Conservation (phyloP, 2,888 invertebrate genomes). For the Melanargia galathea region DNA sequence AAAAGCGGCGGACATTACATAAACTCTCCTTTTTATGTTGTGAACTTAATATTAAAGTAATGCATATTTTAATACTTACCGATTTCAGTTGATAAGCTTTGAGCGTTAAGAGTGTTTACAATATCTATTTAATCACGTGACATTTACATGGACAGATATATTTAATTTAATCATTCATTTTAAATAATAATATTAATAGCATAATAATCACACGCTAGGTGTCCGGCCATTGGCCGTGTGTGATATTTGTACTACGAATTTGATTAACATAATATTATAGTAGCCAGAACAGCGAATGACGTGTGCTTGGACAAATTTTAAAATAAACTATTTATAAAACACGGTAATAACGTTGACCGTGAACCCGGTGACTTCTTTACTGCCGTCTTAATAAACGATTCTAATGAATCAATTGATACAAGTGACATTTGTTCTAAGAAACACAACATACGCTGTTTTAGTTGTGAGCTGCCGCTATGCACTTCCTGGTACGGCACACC, state of each 20-base stretch:
- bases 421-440: constrained; percentile 31
- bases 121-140: constrained; percentile 17
- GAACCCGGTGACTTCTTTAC: constrained; percentile 62
- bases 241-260: constrained; percentile 48
- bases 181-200: constrained; percentile 28
- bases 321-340: constrained; percentile 33
- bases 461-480: constrained; percentile 17
- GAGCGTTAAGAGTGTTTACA: not conserved
- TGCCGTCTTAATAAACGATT: constrained; percentile 50
- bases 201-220: constrained; percentile 4
- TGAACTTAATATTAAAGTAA: too few relatives aligned
- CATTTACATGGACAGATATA: constrained; percentile 14
- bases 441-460: constrained; percentile 18
- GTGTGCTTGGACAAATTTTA: constrained; percentile 44
- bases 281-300: constrained; percentile 47
- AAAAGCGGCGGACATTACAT: not conserved
- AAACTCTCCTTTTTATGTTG: not conserved
- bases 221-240: constrained; percentile 33
- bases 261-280: constrained; percentile 46
- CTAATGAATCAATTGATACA: constrained; percentile 27
- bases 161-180: constrained; percentile 23
- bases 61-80: too few relatives aligned
- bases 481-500: constrained; percentile 22
- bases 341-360: constrained; percentile 52
- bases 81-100: not conserved